These are phyloP conservation scores for Poeciliopsis gracilis DNA, from an alignment of 2,797 vertebrate species.

Conservation along the genomic window DNA sequence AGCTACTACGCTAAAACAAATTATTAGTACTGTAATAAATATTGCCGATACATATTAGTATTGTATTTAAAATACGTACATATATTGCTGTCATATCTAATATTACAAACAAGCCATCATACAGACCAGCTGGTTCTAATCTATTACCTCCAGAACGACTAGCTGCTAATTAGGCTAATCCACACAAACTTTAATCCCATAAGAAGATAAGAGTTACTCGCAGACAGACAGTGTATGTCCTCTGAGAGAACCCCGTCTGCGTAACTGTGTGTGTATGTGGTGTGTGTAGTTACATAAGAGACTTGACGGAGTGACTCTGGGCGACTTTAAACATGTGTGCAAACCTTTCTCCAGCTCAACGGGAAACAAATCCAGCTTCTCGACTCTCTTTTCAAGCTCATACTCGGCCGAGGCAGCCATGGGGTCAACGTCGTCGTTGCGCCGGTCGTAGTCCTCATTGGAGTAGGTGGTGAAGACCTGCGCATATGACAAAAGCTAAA, in stretches of 20 bases:
- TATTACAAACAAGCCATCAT: constrained; percentile 35
- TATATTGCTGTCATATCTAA: neutral
- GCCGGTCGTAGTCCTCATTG: constrained; percentile 94
- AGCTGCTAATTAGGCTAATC: constrained; percentile 76
- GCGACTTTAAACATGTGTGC: neutral
- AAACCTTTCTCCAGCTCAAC: constrained; percentile 97
- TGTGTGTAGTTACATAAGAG: constrained; percentile 54
- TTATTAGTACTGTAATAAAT: neutral
- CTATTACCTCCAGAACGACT: constrained; percentile 54
- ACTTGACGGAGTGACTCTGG: constrained; percentile 60
- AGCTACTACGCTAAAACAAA: neutral
- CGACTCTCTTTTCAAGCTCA: constrained; percentile 96
- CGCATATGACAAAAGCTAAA: constrained; percentile 23
- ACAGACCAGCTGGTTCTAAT: constrained; percentile 51
- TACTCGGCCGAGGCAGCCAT: constrained; percentile 98
- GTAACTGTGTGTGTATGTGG: constrained; percentile 14
- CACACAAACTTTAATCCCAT: constrained; percentile 68
- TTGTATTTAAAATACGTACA: neutral
- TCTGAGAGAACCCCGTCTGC: constrained; percentile 24
- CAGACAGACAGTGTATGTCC: constrained; percentile 43
- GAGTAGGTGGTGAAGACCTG: constrained; percentile 98
- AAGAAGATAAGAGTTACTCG: constrained; percentile 59
- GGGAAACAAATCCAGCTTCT: constrained; percentile 94
- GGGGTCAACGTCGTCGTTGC: constrained; percentile 96
- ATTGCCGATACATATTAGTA: neutral